Evolutionary conservation across 2,888 invertebrate genomes (phyloP), one percentile per base, ranked within the genome.

Genomic region (Oeneis ivallda): DNA sequence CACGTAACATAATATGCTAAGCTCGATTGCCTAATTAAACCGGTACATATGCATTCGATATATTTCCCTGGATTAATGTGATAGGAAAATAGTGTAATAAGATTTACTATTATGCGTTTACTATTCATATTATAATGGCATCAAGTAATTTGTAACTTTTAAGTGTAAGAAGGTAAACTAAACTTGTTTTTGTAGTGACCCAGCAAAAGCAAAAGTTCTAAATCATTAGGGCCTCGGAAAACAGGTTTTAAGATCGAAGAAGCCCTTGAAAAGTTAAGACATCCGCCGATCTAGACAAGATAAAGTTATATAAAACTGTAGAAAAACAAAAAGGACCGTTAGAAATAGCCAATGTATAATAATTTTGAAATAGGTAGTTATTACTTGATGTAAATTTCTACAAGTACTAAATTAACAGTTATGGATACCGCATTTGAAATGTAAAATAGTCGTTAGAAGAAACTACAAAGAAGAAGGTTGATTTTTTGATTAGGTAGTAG

Each of bases 211-310:
- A 58, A 60, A 64, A 49, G 50, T 56, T 45, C 37, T 49, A 9
- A 50, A 17, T 34, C 47, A 41, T 54, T 64, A 39, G 56, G 34
- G 41, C 52, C 45, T 59, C 59, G 49, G 13, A 62, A 62, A 65
- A 57, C 50, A 56, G 67, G 67, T 65, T 67, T 32, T 41, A 52
- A 45, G 39, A 17, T 8, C 19, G 39, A 56, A 56, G 41, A 15
- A 50, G 47, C 61, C 67, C 61, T 62, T 61, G 54, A 65, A 19
- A 56, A 62, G 26, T 9, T 37, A 11, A 32, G 11, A 41, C 57
- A 50, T 64, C 39, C 32, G 45, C 19, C 5, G 45, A 41, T 62
- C 17, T 34, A 39, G 34, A 45, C 15, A 15, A 15, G 26, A 52
- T 32, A 11, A 7, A 37, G n/a, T 43, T 37, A 15, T 10, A 37